These are phyloP conservation scores for Abramis brama DNA, from an alignment of 2,113 vertebrate species.

Conservation along the genomic window DNA sequence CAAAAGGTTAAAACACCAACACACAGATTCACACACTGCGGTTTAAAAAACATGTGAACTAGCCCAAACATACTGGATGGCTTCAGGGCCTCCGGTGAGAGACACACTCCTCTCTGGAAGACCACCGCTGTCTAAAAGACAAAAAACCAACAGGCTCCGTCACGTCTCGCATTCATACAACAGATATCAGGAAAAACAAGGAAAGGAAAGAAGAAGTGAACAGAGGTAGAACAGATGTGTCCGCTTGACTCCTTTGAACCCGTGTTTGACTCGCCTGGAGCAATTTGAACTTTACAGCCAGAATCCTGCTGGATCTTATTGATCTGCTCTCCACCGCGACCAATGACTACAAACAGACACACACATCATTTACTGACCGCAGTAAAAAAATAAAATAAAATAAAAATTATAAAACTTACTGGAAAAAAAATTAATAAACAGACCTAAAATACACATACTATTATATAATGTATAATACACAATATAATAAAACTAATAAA, in stretches of 20 bases:
- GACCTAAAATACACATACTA: too few species aligned
- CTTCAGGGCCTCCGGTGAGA: constrained; percentile 84
- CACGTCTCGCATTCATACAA: background rate
- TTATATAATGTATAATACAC: too few species aligned
- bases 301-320: constrained; percentile 96
- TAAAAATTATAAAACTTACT: too few species aligned
- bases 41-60: background rate
- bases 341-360: constrained; percentile 80
- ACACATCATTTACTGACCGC: background rate
- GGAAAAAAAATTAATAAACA: too few species aligned
- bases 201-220: background rate
- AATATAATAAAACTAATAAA: too few species aligned
- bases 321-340: constrained; percentile 92
- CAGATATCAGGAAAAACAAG: background rate
- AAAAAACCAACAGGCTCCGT: constrained; percentile 10
- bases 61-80: constrained; percentile 82
- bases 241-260: background rate
- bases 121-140: constrained; percentile 83
- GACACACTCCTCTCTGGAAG: constrained; percentile 87
- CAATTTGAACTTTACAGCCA: constrained; percentile 94
- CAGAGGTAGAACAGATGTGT: background rate
- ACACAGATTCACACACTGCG: background rate
- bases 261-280: constrained; percentile 80
- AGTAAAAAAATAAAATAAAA: too few species aligned
- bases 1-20: background rate